These are phyloP conservation scores for Allophyes oxyacanthae DNA, from an alignment of 2,888 invertebrate genomes.

Conservation along the genomic window DNA sequence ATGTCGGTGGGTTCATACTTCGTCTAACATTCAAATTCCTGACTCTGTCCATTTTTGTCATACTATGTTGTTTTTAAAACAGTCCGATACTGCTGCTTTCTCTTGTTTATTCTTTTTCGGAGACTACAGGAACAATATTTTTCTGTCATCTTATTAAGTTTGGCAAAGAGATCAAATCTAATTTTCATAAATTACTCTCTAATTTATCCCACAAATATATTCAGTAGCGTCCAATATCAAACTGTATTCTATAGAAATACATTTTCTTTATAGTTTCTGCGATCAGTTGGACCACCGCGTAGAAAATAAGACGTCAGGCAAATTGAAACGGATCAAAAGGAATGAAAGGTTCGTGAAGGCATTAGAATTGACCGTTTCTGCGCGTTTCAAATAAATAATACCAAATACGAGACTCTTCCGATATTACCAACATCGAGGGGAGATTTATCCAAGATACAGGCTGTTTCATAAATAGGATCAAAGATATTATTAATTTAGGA, in stretches of 20 bases:
- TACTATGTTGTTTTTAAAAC: no score
- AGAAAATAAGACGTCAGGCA: slow-evolving; percentile 85
- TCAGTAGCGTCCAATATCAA: slow-evolving; percentile 3
- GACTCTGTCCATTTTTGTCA: no score
- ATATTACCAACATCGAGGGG: slow-evolving; percentile 68
- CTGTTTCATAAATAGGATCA: slow-evolving; percentile 40
- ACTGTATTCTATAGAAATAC: slow-evolving; percentile 14
- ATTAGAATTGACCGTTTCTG: slow-evolving; percentile 81
- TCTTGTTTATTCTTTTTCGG: no score
- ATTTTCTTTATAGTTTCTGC: slow-evolving; percentile 20
- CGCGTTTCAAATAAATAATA: slow-evolving; percentile 81
- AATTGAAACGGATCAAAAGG: slow-evolving; percentile 81
- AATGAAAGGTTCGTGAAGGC: slow-evolving; percentile 77
- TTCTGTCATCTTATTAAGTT: no score
- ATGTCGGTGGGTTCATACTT: no score
- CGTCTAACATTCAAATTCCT: no score
- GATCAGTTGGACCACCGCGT: slow-evolving; percentile 78
- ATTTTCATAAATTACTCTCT: no score
- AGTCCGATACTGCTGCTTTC: no score
- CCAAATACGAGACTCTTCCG: slow-evolving; percentile 71
- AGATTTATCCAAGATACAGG: slow-evolving; percentile 63
- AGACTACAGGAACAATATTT: no score
- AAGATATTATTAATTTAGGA: not conserved
- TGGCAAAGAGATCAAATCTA: no score
- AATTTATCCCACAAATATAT: not conserved